These are phyloP conservation scores for Gulo gulo DNA, from an alignment of 2,113 vertebrate species.

Conservation along the genomic window DNA sequence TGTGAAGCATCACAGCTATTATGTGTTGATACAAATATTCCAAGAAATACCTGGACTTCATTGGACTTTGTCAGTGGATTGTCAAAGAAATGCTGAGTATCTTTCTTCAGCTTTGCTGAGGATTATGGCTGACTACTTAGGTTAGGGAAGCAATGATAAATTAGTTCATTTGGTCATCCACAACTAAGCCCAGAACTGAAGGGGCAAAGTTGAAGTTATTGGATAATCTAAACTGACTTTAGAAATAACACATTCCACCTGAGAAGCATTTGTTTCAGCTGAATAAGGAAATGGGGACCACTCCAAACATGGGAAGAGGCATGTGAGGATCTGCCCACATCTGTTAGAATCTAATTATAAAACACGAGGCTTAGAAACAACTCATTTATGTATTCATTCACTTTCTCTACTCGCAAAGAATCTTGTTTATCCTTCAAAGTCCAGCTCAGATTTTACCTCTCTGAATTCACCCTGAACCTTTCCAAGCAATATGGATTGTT, in stretches of 20 bases:
- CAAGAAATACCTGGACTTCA: conserved; percentile 69
- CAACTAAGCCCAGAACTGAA: conserved; percentile 58
- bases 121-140: conserved; percentile 58
- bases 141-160: conserved; percentile 58
- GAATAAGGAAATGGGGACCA: neutral
- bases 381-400: conserved; percentile 31
- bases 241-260: conserved; percentile 34
- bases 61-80: conserved; percentile 55
- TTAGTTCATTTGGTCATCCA: conserved; percentile 58
- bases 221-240: conserved; percentile 51
- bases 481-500: conserved; percentile 3
- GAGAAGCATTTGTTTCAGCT: conserved; percentile 19
- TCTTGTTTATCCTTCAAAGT: conserved; percentile 24
- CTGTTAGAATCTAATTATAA: conserved; percentile 32
- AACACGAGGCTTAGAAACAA: neutral
- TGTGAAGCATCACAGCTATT: conserved; percentile 14
- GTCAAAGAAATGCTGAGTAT: conserved; percentile 43
- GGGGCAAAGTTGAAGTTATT: conserved; percentile 55
- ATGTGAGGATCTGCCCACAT: neutral
- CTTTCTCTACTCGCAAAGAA: conserved; percentile 5
- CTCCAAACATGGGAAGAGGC: neutral
- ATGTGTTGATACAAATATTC: conserved; percentile 57
- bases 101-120: conserved; percentile 46
- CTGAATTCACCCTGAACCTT: conserved; percentile 30
- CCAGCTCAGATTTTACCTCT: neutral